A percentile compares a stretch with the other conserved stretches of the same genome.
Evolutionary conservation across 2,113 vertebrate genomes (phyloP).

Genomic region (Phaethornis superciliosus): DNA sequence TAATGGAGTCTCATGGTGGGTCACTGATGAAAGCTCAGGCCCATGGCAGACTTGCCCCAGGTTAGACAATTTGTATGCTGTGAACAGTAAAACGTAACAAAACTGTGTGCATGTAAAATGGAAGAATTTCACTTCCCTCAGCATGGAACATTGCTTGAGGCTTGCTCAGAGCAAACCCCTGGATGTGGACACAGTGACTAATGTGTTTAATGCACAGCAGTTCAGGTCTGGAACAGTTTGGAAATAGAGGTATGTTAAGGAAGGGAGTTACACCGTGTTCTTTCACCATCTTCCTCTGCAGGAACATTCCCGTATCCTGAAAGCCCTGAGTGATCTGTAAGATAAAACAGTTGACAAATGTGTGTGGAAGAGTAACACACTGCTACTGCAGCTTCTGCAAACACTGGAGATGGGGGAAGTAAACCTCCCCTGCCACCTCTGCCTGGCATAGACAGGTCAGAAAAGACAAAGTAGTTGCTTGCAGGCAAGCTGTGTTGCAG

Average conservation of each 20-base stretch:
- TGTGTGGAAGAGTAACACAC: background rate
- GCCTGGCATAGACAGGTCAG: background rate
- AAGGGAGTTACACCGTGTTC: background rate
- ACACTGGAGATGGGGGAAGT: background rate
- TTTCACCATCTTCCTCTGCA: background rate
- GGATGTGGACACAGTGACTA: background rate
- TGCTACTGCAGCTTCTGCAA: background rate
- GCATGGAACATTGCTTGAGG: background rate
- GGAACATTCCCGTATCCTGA: background rate
- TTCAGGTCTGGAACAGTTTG: background rate
- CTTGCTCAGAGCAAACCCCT: background rate
- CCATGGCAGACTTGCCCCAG: background rate
- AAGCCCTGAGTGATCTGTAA: background rate
- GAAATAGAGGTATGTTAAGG: background rate
- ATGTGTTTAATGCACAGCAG: background rate
- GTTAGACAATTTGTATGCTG: background rate
- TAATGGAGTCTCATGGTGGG: rapidly evolving
- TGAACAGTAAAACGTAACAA: background rate
- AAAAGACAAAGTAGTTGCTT: background rate
- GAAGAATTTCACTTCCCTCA: background rate
- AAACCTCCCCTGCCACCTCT: background rate
- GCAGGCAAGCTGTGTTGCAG: background rate
- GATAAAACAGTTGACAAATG: background rate
- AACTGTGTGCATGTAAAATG: background rate
- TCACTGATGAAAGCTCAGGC: background rate